Evolutionary conservation across 2,113 vertebrate genomes (phyloP).

Genomic region (Sebastes fasciatus): DNA sequence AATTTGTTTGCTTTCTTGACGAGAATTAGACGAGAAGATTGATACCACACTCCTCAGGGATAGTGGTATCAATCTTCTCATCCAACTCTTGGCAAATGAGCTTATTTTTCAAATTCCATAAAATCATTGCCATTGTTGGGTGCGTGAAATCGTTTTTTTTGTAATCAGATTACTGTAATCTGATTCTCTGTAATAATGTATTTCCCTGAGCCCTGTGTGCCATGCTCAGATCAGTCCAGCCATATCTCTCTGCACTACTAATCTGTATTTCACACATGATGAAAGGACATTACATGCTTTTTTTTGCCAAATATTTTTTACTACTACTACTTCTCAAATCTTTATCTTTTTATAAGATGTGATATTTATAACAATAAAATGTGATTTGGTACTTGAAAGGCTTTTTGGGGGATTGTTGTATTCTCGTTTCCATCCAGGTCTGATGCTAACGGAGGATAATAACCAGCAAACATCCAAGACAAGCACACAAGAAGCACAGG

Average conservation of each 20-base stretch:
- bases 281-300: conserved; percentile 22
- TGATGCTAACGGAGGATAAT: background rate
- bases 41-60: no score
- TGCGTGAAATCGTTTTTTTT: background rate
- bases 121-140: background rate
- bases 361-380: conserved; percentile 87
- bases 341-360: conserved; percentile 80
- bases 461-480: no score
- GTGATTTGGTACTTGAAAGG: conserved; percentile 70
- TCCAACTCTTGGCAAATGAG: background rate
- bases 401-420: background rate
- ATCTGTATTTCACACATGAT: conserved; percentile 55
- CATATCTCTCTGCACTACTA: conserved; percentile 60
- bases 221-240: conserved; percentile 17
- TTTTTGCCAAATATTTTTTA: conserved; percentile 58
- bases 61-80: background rate
- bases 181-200: background rate
- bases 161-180: conserved; percentile 38
- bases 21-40: no score
- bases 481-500: conserved; percentile 27
- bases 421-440: background rate
- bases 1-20: background rate
- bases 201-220: background rate
- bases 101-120: background rate
- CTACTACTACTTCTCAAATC: conserved; percentile 55